Percentiles rank a stretch among this genome's conserved stretches.
Evolutionary conservation across 1,140 invertebrate species (phyloP).

Genomic region (Rhyacophila brunnea): DNA sequence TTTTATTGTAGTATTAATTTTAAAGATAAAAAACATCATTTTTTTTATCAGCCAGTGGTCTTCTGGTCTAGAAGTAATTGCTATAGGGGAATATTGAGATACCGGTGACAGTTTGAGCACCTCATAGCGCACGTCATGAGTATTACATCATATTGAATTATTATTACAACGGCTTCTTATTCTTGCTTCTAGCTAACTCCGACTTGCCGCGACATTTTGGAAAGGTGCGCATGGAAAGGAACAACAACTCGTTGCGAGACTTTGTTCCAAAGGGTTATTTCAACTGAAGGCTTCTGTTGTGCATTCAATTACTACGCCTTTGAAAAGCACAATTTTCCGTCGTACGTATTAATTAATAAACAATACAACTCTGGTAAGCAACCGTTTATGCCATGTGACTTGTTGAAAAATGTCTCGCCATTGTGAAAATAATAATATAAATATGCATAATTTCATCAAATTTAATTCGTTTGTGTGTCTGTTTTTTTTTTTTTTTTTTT

Average conservation of each 20-base stretch:
- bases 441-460: too few relatives aligned
- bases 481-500: too few relatives aligned
- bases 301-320: conserved; percentile 63
- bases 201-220: conserved; percentile 56
- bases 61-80: background rate
- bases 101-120: background rate
- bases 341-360: conserved; percentile 37
- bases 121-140: background rate
- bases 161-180: conserved; percentile 10
- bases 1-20: background rate
- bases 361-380: too few relatives aligned
- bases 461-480: too few relatives aligned
- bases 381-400: too few relatives aligned
- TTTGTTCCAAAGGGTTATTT: conserved; percentile 58
- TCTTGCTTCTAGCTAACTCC: conserved; percentile 42
- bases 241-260: conserved; percentile 54
- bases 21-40: background rate
- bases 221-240: conserved; percentile 66
- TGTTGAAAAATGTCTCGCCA: too few relatives aligned
- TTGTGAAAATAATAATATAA: too few relatives aligned
- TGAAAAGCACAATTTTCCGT: conserved; percentile 41
- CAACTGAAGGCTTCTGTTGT: conserved; percentile 60
- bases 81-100: background rate
- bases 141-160: background rate
- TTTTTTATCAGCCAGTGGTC: background rate